phyloP scores from a whole-genome alignment of 2,797 vertebrate genomes.

The Chloroceryle inda region DNA sequence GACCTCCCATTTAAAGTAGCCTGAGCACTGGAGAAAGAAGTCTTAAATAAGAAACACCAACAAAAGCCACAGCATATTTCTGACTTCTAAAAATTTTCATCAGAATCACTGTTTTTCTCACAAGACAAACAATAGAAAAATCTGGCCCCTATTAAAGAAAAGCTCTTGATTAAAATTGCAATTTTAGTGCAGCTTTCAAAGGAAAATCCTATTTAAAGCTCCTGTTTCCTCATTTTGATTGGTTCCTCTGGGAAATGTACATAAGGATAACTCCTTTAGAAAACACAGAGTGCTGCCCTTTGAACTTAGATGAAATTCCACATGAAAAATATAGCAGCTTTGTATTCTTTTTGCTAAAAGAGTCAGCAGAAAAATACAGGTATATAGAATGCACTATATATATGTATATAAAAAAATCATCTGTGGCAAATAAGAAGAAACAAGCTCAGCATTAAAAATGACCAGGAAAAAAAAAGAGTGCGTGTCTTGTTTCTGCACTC shows the following conservation, averaged over 20 bases:
- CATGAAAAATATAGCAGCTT: neutral
- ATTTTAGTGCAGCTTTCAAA: slow-evolving; percentile 1
- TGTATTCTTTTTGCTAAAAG: neutral
- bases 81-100: neutral
- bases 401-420: neutral
- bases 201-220: slow-evolving; percentile 27
- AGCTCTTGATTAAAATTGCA: neutral
- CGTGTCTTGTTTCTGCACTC: neutral
- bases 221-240: slow-evolving; percentile 18
- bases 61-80: neutral
- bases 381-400: neutral
- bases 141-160: neutral
- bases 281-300: neutral
- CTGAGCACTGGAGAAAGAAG: neutral
- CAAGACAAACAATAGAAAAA: neutral
- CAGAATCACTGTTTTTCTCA: neutral
- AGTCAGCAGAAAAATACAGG: neutral
- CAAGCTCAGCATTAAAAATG: neutral
- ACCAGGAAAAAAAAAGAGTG: neutral
- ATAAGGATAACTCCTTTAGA: neutral
- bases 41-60: neutral
- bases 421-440: neutral
- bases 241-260: neutral
- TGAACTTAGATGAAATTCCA: slow-evolving; percentile 4
- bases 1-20: neutral